A percentile compares a stretch with the other conserved stretches of the same genome.
These are phyloP conservation scores for Wasmannia auropunctata DNA, from an alignment of 1,140 invertebrate genomes.

Conservation along the genomic window DNA sequence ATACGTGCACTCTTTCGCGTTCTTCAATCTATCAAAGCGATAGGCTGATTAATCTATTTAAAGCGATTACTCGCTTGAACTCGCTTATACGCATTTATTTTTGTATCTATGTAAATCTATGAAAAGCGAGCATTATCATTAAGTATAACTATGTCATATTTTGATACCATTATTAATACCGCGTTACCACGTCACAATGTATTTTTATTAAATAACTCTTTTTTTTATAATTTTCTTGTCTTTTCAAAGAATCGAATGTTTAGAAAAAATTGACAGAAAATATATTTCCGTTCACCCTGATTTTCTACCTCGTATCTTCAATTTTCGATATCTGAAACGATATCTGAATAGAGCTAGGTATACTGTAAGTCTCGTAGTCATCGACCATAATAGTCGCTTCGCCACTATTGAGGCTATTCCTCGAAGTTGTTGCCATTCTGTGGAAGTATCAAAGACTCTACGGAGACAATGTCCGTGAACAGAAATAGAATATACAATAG, in stretches of 20 bases:
- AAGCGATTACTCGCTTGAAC: neutral
- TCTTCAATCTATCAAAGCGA: neutral
- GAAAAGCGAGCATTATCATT: neutral
- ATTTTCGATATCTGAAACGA: neutral
- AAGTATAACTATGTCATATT: neutral
- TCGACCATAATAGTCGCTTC: neutral
- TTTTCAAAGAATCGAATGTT: neutral
- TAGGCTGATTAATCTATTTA: neutral
- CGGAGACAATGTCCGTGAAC: neutral
- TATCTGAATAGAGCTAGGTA: neutral
- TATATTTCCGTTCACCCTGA: neutral
- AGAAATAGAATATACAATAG: conserved; percentile 12
- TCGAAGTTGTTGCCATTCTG: neutral
- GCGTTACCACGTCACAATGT: neutral
- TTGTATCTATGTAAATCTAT: neutral
- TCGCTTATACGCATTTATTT: neutral
- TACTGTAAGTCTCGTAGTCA: neutral
- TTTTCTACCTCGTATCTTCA: neutral
- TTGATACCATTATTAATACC: neutral
- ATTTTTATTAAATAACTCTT: neutral
- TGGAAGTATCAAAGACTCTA: conserved; percentile 5
- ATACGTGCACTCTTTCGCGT: neutral
- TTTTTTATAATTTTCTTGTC: neutral
- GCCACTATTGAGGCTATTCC: conserved; percentile 15
- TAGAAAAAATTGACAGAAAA: neutral